Base-by-base conservation (phyloP, 2,113 vertebrate genomes). In the Semnornis frantzii region DNA sequence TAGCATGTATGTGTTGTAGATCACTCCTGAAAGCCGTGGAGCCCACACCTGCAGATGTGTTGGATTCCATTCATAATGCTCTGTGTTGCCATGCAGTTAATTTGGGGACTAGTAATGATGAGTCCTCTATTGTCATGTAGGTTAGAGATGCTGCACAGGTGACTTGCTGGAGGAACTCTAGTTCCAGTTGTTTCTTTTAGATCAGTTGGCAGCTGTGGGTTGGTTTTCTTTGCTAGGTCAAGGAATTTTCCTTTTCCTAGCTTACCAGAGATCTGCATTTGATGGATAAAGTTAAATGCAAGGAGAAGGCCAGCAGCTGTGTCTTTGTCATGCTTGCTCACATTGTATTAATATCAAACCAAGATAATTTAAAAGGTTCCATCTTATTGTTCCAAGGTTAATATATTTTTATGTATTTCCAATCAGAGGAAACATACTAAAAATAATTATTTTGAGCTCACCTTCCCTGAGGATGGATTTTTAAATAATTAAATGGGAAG, bases 151-250 rank as follows among this genome's bases (percentile, higher is more conserved):
- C 60, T 86, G 14, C 78, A 4, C 12, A 62, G 52, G 44, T n/a
- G 54, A 44, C 65, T 79, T 94, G 72, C 59, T 83, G 12, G n/a
- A 58, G 48, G 48, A 77, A 24, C 39, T 73, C 28, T 18, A 3
- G 20, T 78, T 83, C 73, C 80, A 89, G 55, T 73, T 96, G 28
- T 60, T 21, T 78, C 58, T 65, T 59, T 93, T 75, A 46, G 70
- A 82, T 89, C 85, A 84, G 44, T 76, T 95, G 92, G 90, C 78
- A 95, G 84, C 76, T 92, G 39, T 70, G 75, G 85, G 82, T 94
- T 33, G 72, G 23, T 79, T 97, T 97, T 92, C 84, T 94, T 95
- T 87, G 77, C 74, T 89, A 77, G 94, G 87, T 85, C 92, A 94
- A 65, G 87, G 90, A 95, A 80, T 50, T 87, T 89, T 95, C 75